Evolutionary conservation across 2,888 invertebrate species (phyloP), one percentile per base, ranked within the genome.

Genomic region (Napeogenes inachia): DNA sequence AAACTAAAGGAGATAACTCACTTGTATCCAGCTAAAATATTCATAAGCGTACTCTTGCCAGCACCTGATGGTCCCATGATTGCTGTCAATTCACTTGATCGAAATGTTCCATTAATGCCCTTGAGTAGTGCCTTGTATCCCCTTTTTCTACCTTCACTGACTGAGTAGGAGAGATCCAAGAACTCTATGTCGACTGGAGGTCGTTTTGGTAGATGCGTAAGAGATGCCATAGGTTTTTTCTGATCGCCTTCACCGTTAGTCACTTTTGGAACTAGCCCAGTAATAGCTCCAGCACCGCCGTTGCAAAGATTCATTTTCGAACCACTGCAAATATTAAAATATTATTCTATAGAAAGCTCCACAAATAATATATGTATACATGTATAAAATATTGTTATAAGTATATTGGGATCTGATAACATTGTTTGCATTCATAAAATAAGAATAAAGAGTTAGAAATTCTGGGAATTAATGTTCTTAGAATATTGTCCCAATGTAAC

Each of bases 31-130:
- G 96, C 96, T 72, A 97, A 90, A 72, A 96, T 95, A 79, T 97
- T 97, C 96, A 96, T 96, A 12, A 96, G 92, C 0, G 96, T 96
- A 77, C 94, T 95, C 77, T 96, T 96, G 53, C 93, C 93, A 13
- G 93, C 93, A 1, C 93, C 93, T 0, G 98, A 98, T 42, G 98
- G 98, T 45, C 98, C 98, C 98, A 98, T 98, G 64, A 98, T 98
- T 42, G 97, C 98, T 0, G 97, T 97, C 72, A 98, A 91, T 78
- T 98, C 96, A n/a, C 98, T 97, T 66, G 96, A 96, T 71, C 93
- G 92, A 81, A 98, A 97, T 77, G 95, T 95, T 8, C 98, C 98
- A 75, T 95, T 96, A 62, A 98, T 94, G 72, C 95, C 93, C 87
- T 97, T 97, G 71, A 97, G 89, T 74, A 98, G 94, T 13, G 96